Percentiles rank a stretch among this genome's conserved stretches.
Evolutionary conservation across 2,888 invertebrate genomes (phyloP).

Genomic region (Drosophila vallismaia): DNA sequence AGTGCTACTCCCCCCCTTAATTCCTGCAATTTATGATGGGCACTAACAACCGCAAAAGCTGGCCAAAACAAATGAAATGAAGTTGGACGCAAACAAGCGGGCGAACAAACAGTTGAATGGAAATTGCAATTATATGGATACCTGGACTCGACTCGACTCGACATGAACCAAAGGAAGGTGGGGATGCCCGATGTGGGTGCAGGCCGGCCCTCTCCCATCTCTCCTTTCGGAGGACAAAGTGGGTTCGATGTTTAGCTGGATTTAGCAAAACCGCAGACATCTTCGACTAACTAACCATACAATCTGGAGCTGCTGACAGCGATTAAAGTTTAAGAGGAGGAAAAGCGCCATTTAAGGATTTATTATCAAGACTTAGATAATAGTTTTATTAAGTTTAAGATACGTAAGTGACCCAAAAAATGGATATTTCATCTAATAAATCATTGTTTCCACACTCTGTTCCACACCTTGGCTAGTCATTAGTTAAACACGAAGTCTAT

Average conservation of each 20-base stretch:
- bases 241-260: constrained; percentile 44
- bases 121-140: constrained; percentile 67
- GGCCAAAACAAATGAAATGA: constrained; percentile 61
- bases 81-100: constrained; percentile 50
- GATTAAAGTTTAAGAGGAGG: constrained; percentile 19
- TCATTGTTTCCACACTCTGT: not conserved
- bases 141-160: constrained; percentile 21
- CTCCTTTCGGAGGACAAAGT: constrained; percentile 18
- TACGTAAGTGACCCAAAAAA: too few relatives aligned
- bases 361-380: not conserved
- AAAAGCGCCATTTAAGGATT: constrained; percentile 3
- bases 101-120: constrained; percentile 72
- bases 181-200: constrained; percentile 30
- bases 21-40: constrained; percentile 69
- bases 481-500: not conserved
- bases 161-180: constrained; percentile 5
- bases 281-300: constrained; percentile 45
- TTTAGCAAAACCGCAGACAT: constrained; percentile 29
- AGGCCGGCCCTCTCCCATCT: not conserved
- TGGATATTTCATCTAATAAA: too few relatives aligned
- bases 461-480: constrained; percentile 36
- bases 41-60: constrained; percentile 67
- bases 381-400: not conserved
- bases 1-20: constrained; percentile 7
- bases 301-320: constrained; percentile 45